Evolutionary conservation across 2,797 vertebrate species (phyloP), one percentile per base, ranked within the genome.

Genomic region (Crossoptilon crossoptilon): DNA sequence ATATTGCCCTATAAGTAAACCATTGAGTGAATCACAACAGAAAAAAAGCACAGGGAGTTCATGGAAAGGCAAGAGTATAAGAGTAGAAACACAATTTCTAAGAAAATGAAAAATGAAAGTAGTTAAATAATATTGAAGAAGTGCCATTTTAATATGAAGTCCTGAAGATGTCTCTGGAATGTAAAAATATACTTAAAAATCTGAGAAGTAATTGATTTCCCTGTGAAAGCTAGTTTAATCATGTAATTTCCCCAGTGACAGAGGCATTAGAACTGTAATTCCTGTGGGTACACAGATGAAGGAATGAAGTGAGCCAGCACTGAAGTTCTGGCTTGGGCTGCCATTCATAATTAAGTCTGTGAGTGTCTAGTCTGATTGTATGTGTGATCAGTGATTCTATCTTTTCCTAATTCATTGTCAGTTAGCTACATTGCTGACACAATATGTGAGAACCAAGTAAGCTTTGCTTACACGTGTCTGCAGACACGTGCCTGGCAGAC

Each of bases 311-410:
- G 75, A 97, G 64, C 14, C 85, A 93, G 85, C 44, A 81, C 64
- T 81, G 63, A 95, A 93, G 60, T 96, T 90, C 83, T 93, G 74
- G 49, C 59, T 88, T 92, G 21, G 55, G 10, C 62, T 97, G 68
- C 92, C 88, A 93, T 63, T 97, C 93, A 86, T 94, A 96, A 97
- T 94, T 94, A 95, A 73, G 58, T 44, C 56, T 92, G 39, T 43
- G 87, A 92, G 49, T 81, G 72, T 84, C 55, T 95, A 23, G 21
- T 88, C 96, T 96, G 67, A 92, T 96, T 97, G 62, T 18, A 55
- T 68, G 56, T 92, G 23, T 89, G 82, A 94, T 56, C 43, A 41
- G 70, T 78, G 58, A 26, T 69, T 95, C 73, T 89, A 12, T 22
- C 29, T 90, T 82, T 94, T 73, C 21, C 9, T 95, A 95, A 84